Conservation (phyloP, 2,888 invertebrate species). For the Campoletis raptor region DNA sequence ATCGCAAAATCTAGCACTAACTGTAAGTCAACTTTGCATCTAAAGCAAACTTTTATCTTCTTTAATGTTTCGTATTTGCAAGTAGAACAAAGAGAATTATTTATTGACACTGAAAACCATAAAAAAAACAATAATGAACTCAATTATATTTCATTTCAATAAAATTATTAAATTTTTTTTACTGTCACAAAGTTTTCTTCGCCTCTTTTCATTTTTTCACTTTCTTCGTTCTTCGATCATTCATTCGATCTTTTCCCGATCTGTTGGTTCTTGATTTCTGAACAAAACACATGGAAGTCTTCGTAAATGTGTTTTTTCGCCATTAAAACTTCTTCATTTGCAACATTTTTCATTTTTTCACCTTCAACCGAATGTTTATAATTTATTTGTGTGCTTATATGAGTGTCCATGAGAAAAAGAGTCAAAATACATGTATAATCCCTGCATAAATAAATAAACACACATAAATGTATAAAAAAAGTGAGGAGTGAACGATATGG, state of each 20-base stretch:
- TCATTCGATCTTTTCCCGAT: no score
- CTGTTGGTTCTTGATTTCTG: background rate
- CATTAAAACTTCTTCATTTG: constrained; percentile 32
- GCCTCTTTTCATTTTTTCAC: background rate
- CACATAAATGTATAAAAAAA: background rate
- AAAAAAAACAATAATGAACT: background rate
- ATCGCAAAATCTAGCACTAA: constrained; percentile 27
- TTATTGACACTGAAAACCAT: background rate
- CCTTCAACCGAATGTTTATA: background rate
- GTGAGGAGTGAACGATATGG: constrained; percentile 25
- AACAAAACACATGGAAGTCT: constrained; percentile 23
- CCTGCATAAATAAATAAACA: background rate
- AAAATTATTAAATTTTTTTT: background rate
- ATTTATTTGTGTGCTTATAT: background rate
- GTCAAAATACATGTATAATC: background rate
- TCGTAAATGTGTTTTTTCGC: constrained; percentile 41
- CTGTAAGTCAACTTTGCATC: background rate
- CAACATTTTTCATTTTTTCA: background rate
- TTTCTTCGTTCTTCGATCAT: constrained; percentile 1
- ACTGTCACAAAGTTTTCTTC: background rate
- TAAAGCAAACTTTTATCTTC: background rate
- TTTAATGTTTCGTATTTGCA: background rate
- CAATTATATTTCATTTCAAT: background rate
- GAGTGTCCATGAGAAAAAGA: background rate
- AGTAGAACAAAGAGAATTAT: background rate